Evolutionary conservation across 1,140 invertebrate genomes (phyloP).

Genomic region (Polypedilum pembai): DNA sequence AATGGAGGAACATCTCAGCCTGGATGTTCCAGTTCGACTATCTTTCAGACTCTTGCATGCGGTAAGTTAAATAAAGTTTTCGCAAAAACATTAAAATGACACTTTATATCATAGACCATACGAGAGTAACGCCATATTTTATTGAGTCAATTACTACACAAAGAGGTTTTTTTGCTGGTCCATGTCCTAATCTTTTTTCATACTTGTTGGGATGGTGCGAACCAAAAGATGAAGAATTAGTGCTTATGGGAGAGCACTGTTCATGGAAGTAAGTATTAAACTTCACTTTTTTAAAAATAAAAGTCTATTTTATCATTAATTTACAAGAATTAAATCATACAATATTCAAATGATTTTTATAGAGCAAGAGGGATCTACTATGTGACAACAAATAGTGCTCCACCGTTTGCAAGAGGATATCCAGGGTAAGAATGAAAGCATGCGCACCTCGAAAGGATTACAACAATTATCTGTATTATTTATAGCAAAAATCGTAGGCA

Average conservation of each 20-base stretch:
- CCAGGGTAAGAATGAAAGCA: constrained; percentile 52
- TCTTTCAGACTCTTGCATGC: constrained; percentile 75
- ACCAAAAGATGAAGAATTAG: constrained; percentile 64
- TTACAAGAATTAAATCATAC: background rate
- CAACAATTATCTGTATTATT: background rate
- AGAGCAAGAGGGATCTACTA: constrained; percentile 75
- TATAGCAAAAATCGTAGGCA: constrained; percentile 18
- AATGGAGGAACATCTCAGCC: constrained; percentile 83
- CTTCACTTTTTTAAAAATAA: too few species aligned
- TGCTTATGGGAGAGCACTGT: constrained; percentile 75
- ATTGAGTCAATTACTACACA: constrained; percentile 74
- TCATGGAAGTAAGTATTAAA: constrained; percentile 55
- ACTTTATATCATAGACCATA: constrained; percentile 50
- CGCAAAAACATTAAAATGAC: background rate
- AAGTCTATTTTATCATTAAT: background rate
- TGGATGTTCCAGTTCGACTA: constrained; percentile 67
- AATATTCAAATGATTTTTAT: constrained; percentile 35
- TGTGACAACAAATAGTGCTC: constrained; percentile 75
- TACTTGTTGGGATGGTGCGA: constrained; percentile 75
- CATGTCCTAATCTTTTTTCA: constrained; percentile 68
- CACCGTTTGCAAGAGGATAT: constrained; percentile 74
- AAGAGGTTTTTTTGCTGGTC: constrained; percentile 71
- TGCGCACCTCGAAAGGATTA: background rate
- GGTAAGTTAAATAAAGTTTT: constrained; percentile 36
- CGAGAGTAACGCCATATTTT: constrained; percentile 79